A percentile compares a stretch with the other conserved stretches of the same genome.
Evolutionary conservation across 2,888 invertebrate species (phyloP).

Genomic region (Himalopsyche anomala): DNA sequence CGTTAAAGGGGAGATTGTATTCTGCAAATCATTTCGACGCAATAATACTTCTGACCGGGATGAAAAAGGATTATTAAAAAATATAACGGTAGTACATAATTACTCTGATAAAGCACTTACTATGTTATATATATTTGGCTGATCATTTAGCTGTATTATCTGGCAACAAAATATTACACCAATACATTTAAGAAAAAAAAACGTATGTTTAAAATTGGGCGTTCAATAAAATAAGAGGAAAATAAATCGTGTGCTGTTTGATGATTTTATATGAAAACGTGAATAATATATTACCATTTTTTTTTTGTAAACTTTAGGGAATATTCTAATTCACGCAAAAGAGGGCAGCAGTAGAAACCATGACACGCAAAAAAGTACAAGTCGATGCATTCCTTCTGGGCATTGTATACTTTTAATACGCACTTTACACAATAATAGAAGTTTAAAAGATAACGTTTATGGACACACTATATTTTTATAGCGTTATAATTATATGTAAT

Average conservation of each 20-base stretch:
- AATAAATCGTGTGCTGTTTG: no score
- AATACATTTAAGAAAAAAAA: no score
- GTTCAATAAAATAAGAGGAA: no score
- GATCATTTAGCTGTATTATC: no score
- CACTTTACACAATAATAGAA: neutral
- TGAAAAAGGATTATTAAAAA: neutral
- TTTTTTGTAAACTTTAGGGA: neutral
- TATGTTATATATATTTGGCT: no score
- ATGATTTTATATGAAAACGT: no score
- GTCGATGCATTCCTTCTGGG: neutral
- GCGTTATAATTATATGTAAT: neutral
- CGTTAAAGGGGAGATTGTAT: neutral
- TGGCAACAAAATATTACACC: no score
- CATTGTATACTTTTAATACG: neutral
- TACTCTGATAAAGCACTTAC: no score
- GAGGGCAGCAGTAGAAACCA: slow-evolving; percentile 15
- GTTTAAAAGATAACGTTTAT: neutral
- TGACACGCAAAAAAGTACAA: slow-evolving; percentile 10
- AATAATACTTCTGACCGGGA: neutral
- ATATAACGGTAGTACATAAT: neutral
- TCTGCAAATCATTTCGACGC: neutral
- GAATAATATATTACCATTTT: no score
- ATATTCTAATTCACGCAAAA: neutral
- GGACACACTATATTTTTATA: neutral
- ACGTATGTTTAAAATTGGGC: no score